phyloP scores from a whole-genome alignment of 2,797 vertebrate genomes.

The Pantherophis vulpinus region DNA sequence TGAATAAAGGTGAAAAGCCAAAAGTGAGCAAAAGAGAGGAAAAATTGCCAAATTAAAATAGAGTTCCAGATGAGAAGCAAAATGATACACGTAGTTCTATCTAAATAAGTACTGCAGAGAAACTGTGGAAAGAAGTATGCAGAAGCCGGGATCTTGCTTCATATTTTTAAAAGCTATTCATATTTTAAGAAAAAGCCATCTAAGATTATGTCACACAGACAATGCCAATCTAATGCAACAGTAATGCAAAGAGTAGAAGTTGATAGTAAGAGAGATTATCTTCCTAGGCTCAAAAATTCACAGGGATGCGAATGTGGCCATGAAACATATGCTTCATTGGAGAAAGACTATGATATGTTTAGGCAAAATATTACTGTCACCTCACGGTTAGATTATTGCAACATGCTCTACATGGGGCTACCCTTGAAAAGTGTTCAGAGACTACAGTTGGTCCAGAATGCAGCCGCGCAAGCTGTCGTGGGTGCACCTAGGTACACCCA shows the following conservation, averaged over 20 bases:
- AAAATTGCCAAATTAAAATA: neutral
- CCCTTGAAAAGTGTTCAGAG: no score
- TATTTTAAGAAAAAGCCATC: neutral
- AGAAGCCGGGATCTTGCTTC: neutral
- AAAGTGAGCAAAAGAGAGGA: neutral
- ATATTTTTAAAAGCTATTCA: neutral
- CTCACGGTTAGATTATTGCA: no score
- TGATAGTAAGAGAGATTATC: neutral
- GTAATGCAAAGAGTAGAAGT: neutral
- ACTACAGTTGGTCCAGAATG: no score
- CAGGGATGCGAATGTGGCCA: neutral
- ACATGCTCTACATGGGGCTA: no score
- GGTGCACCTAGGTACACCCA: no score
- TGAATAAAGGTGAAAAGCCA: neutral
- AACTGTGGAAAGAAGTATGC: neutral
- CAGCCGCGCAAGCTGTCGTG: no score
- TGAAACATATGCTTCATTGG: neutral
- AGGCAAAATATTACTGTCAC: neutral
- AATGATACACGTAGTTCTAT: neutral
- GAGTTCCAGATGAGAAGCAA: neutral
- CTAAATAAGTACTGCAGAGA: neutral
- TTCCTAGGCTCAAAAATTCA: neutral
- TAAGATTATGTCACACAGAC: neutral
- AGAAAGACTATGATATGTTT: neutral
- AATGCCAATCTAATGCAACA: neutral